These are phyloP conservation scores for Adelognathus sp. DNA, from an alignment of 2,888 invertebrate species.

Conservation along the genomic window DNA sequence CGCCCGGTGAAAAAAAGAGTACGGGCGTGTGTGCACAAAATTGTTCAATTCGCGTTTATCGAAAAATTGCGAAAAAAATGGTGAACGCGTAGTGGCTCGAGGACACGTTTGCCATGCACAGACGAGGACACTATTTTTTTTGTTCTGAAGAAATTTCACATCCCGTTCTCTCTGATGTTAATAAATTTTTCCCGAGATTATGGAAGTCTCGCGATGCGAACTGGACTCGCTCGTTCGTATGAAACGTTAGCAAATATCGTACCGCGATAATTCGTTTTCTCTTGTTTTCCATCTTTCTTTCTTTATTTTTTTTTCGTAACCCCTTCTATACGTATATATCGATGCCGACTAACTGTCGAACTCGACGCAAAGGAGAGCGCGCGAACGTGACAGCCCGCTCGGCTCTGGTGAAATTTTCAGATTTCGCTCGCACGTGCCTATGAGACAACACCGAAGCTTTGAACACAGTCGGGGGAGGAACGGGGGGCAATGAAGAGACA, in stretches of 20 bases:
- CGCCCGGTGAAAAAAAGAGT: too few species aligned
- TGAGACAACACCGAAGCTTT: conserved; percentile 69
- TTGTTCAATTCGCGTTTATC: too few species aligned
- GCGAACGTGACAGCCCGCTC: background rate
- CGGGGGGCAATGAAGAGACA: conserved; percentile 58
- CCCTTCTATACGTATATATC: background rate
- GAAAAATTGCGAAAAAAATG: too few species aligned
- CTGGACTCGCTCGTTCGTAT: background rate
- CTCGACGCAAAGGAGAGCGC: background rate
- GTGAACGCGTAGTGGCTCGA: too few species aligned
- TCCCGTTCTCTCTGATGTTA: too few species aligned
- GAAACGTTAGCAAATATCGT: background rate
- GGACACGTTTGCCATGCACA: too few species aligned
- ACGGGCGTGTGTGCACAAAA: too few species aligned
- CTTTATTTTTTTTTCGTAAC: background rate
- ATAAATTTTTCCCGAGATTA: background rate
- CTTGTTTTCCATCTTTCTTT: background rate
- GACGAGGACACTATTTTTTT: too few species aligned
- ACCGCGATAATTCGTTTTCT: conserved; percentile 8
- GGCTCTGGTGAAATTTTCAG: background rate
- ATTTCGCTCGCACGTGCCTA: conserved; percentile 26
- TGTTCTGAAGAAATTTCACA: too few species aligned
- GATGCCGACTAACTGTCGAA: background rate
- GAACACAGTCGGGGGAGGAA: conserved; percentile 74
- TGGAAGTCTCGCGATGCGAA: background rate